Percentiles rank a stretch among this genome's conserved stretches.
These are phyloP conservation scores for Mythimna albipuncta DNA, from an alignment of 2,888 invertebrate genomes.

Conservation along the genomic window DNA sequence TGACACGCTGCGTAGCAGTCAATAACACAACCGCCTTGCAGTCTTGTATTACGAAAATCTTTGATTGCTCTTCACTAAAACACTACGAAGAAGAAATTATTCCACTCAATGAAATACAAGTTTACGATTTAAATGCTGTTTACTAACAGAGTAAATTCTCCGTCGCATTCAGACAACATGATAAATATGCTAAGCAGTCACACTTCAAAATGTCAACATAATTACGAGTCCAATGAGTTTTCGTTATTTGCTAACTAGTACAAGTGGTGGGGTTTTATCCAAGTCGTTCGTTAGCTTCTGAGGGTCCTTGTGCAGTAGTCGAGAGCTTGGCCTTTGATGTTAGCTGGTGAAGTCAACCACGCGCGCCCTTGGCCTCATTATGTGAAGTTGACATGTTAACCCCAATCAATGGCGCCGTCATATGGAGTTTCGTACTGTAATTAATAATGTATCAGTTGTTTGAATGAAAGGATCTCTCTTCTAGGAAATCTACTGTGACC, in stretches of 20 bases:
- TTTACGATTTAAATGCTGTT: neutral
- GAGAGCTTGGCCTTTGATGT: conserved; percentile 79
- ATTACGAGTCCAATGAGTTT: conserved; percentile 58
- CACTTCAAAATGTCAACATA: conserved; percentile 50
- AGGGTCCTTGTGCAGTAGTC: conserved; percentile 71
- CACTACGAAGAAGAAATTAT: neutral
- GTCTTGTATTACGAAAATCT: neutral
- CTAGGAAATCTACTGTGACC: neutral
- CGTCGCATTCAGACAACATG: conserved; percentile 4
- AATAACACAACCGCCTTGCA: neutral
- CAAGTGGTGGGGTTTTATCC: conserved; percentile 68
- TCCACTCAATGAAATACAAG: neutral
- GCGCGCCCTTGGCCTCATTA: conserved; percentile 76
- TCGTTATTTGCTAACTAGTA: conserved; percentile 66
- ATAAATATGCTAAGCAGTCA: conserved; percentile 30
- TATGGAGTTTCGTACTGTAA: conserved; percentile 26
- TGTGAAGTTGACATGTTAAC: conserved; percentile 69
- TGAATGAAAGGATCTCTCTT: neutral
- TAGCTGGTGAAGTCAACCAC: conserved; percentile 64
- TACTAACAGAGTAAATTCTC: neutral
- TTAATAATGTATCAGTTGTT: conserved; percentile 8
- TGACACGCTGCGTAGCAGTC: too few species aligned
- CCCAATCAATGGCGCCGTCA: conserved; percentile 60
- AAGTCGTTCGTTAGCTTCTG: conserved; percentile 75
- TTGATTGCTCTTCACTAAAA: neutral